phyloP scores from a whole-genome alignment of 2,888 invertebrate species.

The Acronicta leporina region DNA sequence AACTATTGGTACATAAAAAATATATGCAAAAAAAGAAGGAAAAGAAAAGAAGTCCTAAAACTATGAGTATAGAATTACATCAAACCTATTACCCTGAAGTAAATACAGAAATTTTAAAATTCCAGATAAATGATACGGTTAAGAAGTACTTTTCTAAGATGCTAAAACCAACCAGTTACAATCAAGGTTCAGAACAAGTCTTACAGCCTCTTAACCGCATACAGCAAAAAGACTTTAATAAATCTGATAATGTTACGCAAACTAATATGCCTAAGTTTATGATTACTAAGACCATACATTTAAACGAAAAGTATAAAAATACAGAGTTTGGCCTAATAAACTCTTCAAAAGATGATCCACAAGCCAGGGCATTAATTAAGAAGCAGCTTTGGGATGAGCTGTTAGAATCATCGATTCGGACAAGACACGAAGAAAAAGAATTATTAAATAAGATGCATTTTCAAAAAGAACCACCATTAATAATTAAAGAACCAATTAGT shows the following conservation, averaged over 20 bases:
- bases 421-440: background rate
- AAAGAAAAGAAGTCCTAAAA: background rate
- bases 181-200: background rate
- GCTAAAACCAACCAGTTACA: background rate
- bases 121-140: background rate
- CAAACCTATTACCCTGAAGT: background rate
- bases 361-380: background rate
- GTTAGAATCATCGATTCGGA: slow-evolving; percentile 4
- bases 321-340: background rate
- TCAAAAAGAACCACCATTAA: slow-evolving; percentile 4
- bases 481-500: slow-evolving; percentile 4
- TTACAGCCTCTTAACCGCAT: background rate
- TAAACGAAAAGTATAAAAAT: slow-evolving; percentile 6
- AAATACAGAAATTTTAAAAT: background rate
- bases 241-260: background rate
- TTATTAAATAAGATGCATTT: background rate
- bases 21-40: background rate
- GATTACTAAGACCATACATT: slow-evolving; percentile 5
- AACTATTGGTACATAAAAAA: background rate
- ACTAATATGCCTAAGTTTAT: background rate
- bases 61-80: background rate
- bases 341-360: background rate
- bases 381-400: slow-evolving; percentile 2
- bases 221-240: background rate
- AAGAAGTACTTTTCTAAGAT: background rate